Base-by-base conservation (phyloP, 1,140 invertebrate species). In the Pseudoatta argentina region DNA sequence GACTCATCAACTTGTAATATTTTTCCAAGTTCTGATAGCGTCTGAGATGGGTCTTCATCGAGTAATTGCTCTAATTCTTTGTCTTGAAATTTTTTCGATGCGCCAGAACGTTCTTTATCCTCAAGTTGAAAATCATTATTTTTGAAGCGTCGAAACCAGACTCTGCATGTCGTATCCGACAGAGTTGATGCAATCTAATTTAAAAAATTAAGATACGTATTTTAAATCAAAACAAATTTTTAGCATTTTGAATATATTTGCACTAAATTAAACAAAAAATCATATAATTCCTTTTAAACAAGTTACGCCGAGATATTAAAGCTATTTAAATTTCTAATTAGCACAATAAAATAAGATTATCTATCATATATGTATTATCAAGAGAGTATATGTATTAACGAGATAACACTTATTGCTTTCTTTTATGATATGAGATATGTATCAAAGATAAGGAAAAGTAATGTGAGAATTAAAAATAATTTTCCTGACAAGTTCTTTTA, bases 101-200 rank as follows among this genome's bases (percentile, higher is more conserved):
- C n/a, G n/a, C n/a, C n/a, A n/a, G n/a, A n/a, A n/a, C n/a, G n/a
- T n/a, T n/a, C n/a, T n/a, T n/a, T n/a, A n/a, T n/a, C n/a, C n/a
- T n/a, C n/a, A n/a, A n/a, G n/a, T n/a, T n/a, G n/a, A n/a, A n/a
- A n/a, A n/a, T n/a, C n/a, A n/a, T n/a, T n/a, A n/a, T n/a, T n/a
- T n/a, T n/a, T n/a, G n/a, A n/a, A n/a, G n/a, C n/a, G n/a, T n/a
- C n/a, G n/a, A n/a, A n/a, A n/a, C n/a, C n/a, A n/a, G n/a, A n/a
- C n/a, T n/a, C n/a, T n/a, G n/a, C n/a, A n/a, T n/a, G n/a, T n/a
- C n/a, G n/a, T n/a, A n/a, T n/a, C n/a, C n/a, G n/a, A n/a, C n/a
- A n/a, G n/a, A n/a, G n/a, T 4, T 18, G 51, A 53, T 8, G 64
- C 48, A 69, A 81, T 57, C 66, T 39, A 59, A 44, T 57, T 81